Conservation (phyloP, 2,888 invertebrate genomes). For the Cheilosia grossa region DNA sequence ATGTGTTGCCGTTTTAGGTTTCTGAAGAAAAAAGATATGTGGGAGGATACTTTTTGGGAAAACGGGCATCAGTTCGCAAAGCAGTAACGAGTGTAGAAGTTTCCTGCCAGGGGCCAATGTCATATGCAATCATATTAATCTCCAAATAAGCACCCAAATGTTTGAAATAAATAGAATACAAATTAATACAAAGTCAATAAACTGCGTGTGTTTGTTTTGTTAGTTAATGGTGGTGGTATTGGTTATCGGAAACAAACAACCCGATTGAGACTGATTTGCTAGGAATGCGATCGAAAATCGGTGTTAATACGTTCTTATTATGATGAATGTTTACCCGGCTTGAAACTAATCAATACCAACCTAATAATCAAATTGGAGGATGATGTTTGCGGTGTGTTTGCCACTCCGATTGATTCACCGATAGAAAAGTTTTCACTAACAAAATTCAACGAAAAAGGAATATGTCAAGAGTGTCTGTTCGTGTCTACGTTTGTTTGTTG, state of each 20-base stretch:
- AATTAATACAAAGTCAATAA: conserved; percentile 26
- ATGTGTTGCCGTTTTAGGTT: conserved; percentile 60
- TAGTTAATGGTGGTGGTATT: conserved; percentile 10
- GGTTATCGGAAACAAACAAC: background rate
- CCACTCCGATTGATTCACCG: too few relatives aligned
- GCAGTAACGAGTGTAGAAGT: conserved; percentile 15
- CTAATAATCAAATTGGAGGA: too few relatives aligned
- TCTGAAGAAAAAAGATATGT: conserved; percentile 52
- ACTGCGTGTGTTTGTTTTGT: conserved; percentile 16
- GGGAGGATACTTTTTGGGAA: conserved; percentile 42
- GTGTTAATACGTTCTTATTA: too few relatives aligned
- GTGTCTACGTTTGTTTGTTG: too few relatives aligned
- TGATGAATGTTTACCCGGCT: too few relatives aligned
- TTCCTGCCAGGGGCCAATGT: conserved; percentile 21
- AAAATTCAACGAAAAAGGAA: too few relatives aligned
- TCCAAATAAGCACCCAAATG: conserved; percentile 55
- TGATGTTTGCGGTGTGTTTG: too few relatives aligned
- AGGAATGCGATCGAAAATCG: too few relatives aligned
- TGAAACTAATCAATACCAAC: too few relatives aligned
- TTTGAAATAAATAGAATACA: conserved; percentile 42
- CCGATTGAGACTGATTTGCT: too few relatives aligned
- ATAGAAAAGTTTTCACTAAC: too few relatives aligned
- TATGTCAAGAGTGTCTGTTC: too few relatives aligned
- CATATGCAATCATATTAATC: conserved; percentile 33
- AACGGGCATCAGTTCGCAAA: conserved; percentile 38